Conservation (phyloP, 30 jellyfish, hydroid and myxozoan species). For the Morbakka virulenta region DNA sequence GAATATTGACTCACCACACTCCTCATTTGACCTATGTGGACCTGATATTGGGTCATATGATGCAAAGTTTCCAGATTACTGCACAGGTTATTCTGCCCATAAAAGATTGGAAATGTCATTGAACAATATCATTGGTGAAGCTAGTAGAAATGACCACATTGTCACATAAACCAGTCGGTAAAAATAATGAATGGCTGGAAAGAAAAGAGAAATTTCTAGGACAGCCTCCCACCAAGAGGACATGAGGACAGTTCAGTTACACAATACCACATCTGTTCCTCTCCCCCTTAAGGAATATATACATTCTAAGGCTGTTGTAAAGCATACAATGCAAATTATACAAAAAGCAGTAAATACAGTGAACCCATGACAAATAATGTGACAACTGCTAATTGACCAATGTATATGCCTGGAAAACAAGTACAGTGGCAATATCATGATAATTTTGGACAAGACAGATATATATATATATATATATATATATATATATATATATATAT, state of each 20-base stretch:
- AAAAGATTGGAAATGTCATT: too few relatives aligned
- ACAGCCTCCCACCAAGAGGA: constrained; percentile 23
- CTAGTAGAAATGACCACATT: too few relatives aligned
- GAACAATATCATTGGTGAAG: too few relatives aligned
- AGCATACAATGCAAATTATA: constrained; percentile 39
- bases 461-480: too few relatives aligned
- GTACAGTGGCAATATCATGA: constrained; percentile 52
- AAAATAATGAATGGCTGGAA: constrained; percentile 17
- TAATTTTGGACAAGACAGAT: constrained; percentile 21
- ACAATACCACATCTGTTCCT: constrained; percentile 10
- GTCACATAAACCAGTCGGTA: too few relatives aligned
- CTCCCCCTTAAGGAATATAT: constrained; percentile 49
- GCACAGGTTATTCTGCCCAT: too few relatives aligned
- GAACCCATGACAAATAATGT: too few relatives aligned
- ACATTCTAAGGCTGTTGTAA: constrained; percentile 49
- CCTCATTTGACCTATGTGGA: too few relatives aligned
- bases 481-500: too few relatives aligned
- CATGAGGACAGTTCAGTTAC: neutral
- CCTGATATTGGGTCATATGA: too few relatives aligned
- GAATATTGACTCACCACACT: too few relatives aligned
- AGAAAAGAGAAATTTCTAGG: constrained; percentile 22
- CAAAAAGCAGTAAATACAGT: constrained; percentile 26
- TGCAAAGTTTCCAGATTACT: too few relatives aligned
- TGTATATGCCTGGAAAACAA: constrained; percentile 54
- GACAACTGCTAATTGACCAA: constrained; percentile 64